Evolutionary conservation across 2,888 invertebrate genomes (phyloP).

Genomic region (Aphelenchoides bicaudatus): DNA sequence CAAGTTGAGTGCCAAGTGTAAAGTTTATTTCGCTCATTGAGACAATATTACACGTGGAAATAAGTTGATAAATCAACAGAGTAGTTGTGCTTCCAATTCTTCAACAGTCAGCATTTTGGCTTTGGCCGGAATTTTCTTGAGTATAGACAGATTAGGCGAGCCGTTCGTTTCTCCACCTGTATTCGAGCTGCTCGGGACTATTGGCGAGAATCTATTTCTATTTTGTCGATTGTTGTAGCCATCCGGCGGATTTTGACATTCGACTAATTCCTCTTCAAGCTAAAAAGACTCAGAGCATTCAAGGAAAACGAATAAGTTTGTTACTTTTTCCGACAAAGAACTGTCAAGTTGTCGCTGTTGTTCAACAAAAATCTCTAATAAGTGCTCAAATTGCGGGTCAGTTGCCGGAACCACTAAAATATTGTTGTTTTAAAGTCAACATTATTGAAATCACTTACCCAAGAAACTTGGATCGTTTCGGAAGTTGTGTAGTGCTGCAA

Average conservation of each 20-base stretch:
- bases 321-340: neutral
- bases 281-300: neutral
- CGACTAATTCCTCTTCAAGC: too few relatives aligned
- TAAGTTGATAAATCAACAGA: too few relatives aligned
- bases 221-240: too few relatives aligned
- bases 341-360: constrained; percentile 4
- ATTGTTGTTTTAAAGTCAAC: too few relatives aligned
- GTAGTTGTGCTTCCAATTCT: constrained; percentile 12
- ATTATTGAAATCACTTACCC: too few relatives aligned
- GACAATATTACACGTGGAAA: too few relatives aligned
- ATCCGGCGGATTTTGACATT: too few relatives aligned
- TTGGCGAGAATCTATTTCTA: too few relatives aligned
- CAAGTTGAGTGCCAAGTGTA: too few relatives aligned
- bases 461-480: neutral
- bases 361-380: constrained; percentile 1
- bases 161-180: too few relatives aligned
- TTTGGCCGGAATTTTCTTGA: constrained; percentile 17
- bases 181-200: too few relatives aligned
- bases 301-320: neutral
- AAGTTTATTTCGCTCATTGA: too few relatives aligned
- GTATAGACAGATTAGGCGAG: constrained; percentile 12
- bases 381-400: neutral
- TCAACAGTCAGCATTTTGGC: constrained; percentile 14
- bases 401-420: neutral
- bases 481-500: neutral